phyloP scores from a whole-genome alignment of 2,888 invertebrate genomes.

The Amphipyra berbera region DNA sequence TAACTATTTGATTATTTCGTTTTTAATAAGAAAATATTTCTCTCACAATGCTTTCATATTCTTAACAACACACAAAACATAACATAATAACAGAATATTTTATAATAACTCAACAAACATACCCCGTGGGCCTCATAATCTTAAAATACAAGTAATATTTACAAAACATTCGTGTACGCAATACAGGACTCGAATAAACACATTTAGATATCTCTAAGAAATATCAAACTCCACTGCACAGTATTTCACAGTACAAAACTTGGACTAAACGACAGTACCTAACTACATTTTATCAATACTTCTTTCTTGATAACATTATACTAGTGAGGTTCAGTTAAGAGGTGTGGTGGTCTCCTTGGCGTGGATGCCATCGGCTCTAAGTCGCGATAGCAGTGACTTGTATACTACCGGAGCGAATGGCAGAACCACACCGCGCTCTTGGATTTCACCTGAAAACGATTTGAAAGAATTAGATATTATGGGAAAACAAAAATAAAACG shows the following conservation, averaged over 20 bases:
- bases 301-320: conserved; percentile 1
- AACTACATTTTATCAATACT: too few relatives aligned
- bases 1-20: conserved; percentile 23
- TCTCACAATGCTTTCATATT: conserved; percentile 39
- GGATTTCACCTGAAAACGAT: conserved; percentile 95
- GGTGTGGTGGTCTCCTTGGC: conserved; percentile 79
- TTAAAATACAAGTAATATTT: too few relatives aligned
- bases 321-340: conserved; percentile 71
- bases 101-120: too few relatives aligned
- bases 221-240: too few relatives aligned
- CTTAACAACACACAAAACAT: conserved; percentile 13
- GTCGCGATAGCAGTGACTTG: conserved; percentile 96
- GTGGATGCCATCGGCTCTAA: conserved; percentile 95
- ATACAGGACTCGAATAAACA: too few relatives aligned
- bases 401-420: conserved; percentile 98
- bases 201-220: too few relatives aligned
- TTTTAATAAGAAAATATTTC: conserved; percentile 38
- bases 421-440: conserved; percentile 97
- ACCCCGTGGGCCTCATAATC: too few relatives aligned
- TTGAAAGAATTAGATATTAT: too few relatives aligned
- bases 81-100: not conserved
- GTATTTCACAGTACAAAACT: too few relatives aligned
- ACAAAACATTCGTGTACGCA: too few relatives aligned
- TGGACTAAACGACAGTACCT: not conserved
- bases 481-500: too few relatives aligned